phyloP scores from a whole-genome alignment of 2,888 invertebrate genomes.

The Lasioglossum lativentre region DNA sequence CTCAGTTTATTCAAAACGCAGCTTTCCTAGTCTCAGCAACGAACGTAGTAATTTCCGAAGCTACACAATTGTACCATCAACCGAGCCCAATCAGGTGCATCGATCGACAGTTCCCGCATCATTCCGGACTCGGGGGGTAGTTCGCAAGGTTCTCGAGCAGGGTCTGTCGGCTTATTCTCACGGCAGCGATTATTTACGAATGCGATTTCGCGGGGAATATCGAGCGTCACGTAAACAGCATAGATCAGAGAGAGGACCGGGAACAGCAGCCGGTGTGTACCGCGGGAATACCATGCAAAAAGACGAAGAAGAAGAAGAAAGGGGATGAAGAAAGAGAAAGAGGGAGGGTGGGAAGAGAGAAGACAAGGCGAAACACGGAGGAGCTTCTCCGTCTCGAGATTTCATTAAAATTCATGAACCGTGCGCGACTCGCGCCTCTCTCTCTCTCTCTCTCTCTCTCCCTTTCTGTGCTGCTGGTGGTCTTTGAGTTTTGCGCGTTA shows the following conservation, averaged over 20 bases:
- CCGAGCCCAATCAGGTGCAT: not conserved
- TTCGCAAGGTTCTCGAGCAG: not conserved
- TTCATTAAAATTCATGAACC: constrained; percentile 83
- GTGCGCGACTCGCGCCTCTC: constrained; percentile 73
- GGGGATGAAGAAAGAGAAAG: constrained; percentile 4
- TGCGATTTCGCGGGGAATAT: constrained; percentile 39
- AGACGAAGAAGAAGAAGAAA: constrained; percentile 7
- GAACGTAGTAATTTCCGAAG: not conserved
- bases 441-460: constrained; percentile 1
- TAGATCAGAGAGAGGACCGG: constrained; percentile 45
- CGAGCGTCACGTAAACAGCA: constrained; percentile 50
- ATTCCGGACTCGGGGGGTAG: not conserved
- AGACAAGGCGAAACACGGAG: constrained; percentile 52
- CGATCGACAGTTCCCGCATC: not conserved
- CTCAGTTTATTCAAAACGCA: not conserved
- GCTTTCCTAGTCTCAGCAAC: not conserved
- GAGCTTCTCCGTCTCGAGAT: constrained; percentile 73
- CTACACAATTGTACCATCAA: not conserved
- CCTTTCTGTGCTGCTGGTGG: constrained; percentile 72
- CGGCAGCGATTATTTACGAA: constrained; percentile 13
- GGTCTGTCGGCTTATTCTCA: not conserved
- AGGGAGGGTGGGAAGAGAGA: constrained; percentile 16
- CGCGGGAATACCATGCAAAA: constrained; percentile 46
- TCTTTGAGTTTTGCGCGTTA: constrained; percentile 77
- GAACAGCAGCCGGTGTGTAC: constrained; percentile 31